Conservation (phyloP, 2,797 vertebrate species). For the Bovichtus diacanthus region DNA sequence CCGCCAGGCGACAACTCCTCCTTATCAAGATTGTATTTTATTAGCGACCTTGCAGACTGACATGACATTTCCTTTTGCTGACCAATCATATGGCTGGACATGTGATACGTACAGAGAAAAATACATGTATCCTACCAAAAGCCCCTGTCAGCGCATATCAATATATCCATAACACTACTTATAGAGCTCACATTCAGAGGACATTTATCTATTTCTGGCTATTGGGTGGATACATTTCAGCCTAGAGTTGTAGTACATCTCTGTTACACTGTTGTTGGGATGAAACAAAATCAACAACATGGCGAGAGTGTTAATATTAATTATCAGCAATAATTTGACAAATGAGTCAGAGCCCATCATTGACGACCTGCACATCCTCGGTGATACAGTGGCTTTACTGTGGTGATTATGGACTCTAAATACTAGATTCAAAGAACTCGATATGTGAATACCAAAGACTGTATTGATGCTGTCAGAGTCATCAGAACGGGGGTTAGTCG, state of each 20-base stretch:
- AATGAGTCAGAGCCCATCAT: background rate
- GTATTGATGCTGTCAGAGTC: conserved; percentile 23
- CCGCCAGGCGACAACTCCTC: background rate
- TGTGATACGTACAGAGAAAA: conserved; percentile 58
- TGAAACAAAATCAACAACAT: conserved; percentile 41
- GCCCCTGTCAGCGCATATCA: conserved; percentile 66
- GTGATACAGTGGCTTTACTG: background rate
- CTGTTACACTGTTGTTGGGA: conserved; percentile 39
- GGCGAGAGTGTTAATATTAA: background rate
- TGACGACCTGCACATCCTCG: background rate
- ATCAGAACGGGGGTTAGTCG: conserved; percentile 36
- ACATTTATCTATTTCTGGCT: conserved; percentile 65
- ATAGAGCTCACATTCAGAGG: conserved; percentile 64
- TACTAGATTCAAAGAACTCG: background rate
- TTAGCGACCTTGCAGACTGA: conserved; percentile 61
- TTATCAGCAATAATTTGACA: conserved; percentile 6
- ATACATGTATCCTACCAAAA: conserved; percentile 51
- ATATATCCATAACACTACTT: conserved; percentile 64
- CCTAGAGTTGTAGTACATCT: conserved; percentile 51
- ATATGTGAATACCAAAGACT: background rate
- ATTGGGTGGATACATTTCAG: conserved; percentile 52
- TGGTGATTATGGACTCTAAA: background rate
- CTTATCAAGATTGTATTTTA: conserved; percentile 44
- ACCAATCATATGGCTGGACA: conserved; percentile 67
- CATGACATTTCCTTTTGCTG: conserved; percentile 69